These are phyloP conservation scores for Campoletis sonorensis DNA, from an alignment of 1,140 invertebrate species.

Conservation along the genomic window DNA sequence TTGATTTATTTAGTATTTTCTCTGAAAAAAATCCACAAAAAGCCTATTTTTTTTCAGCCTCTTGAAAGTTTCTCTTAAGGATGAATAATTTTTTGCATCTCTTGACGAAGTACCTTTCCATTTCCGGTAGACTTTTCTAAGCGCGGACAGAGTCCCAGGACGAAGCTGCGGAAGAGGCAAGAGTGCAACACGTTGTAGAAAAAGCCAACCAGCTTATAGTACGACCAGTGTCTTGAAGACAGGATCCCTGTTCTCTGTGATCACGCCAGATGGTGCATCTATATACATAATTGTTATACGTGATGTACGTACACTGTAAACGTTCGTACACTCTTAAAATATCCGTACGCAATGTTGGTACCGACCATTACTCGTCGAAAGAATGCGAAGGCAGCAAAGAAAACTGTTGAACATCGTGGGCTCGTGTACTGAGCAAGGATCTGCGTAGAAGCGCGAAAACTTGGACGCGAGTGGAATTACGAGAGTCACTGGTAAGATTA, in stretches of 20 bases:
- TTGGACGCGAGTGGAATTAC: constrained; percentile 5
- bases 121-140: background rate
- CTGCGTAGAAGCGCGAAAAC: background rate
- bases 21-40: no score
- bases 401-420: background rate
- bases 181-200: constrained; percentile 12
- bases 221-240: background rate
- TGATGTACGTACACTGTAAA: background rate
- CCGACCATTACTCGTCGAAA: constrained; percentile 8
- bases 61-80: no score
- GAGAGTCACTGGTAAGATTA: background rate
- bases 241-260: background rate
- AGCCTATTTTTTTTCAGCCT: no score
- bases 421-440: background rate
- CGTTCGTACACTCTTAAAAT: background rate
- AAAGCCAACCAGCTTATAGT: background rate
- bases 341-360: background rate
- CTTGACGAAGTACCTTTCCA: background rate
- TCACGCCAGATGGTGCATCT: background rate
- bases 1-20: no score
- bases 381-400: background rate
- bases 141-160: background rate
- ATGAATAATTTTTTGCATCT: background rate
- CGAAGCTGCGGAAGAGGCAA: background rate
- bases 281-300: background rate